phyloP scores from a whole-genome alignment of 2,888 invertebrate genomes.

The Anarsia innoxiella region DNA sequence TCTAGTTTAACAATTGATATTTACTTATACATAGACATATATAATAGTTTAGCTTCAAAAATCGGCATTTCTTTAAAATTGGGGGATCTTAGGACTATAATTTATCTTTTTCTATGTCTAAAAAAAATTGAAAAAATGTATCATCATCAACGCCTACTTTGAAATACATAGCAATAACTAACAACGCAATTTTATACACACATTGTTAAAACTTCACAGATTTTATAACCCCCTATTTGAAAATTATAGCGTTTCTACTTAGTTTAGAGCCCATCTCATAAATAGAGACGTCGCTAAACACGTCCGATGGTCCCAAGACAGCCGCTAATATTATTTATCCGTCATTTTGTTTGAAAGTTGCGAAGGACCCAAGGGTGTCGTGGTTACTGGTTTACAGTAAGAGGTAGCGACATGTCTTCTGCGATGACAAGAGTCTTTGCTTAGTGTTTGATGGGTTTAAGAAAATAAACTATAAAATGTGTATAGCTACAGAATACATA shows the following conservation, averaged over 20 bases:
- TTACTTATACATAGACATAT: too few relatives aligned
- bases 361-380: constrained; percentile 35
- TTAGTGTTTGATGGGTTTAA: too few relatives aligned
- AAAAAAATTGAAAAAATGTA: background rate
- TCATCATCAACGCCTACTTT: background rate
- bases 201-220: background rate
- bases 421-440: too few relatives aligned
- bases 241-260: background rate
- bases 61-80: too few relatives aligned
- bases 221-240: background rate
- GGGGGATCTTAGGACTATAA: too few relatives aligned
- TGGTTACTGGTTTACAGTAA: constrained; percentile 35
- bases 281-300: background rate
- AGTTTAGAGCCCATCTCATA: background rate
- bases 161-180: background rate
- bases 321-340: constrained; percentile 35
- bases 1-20: too few relatives aligned
- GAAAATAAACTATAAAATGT: too few relatives aligned
- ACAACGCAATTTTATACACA: background rate
- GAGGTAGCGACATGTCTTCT: constrained; percentile 37
- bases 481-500: too few relatives aligned
- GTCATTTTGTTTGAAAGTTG: constrained; percentile 47
- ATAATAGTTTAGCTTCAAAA: too few relatives aligned
- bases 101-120: too few relatives aligned
- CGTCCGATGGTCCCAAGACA: constrained; percentile 22